Evolutionary conservation across 2,888 invertebrate species (phyloP).

Genomic region (Megamerina dolium): DNA sequence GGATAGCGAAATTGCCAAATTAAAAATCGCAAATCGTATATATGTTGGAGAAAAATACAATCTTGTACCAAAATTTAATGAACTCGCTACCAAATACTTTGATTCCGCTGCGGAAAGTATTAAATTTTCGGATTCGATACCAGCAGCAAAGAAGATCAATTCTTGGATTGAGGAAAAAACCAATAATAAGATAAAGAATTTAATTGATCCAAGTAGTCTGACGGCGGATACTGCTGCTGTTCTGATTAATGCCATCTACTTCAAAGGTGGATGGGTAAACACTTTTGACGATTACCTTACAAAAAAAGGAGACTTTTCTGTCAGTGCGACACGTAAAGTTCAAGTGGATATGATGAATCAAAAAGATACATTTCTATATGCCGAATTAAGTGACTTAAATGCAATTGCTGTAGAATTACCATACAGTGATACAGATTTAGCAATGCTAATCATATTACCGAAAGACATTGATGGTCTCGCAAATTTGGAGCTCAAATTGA

Average conservation of each 20-base stretch:
- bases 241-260: no score
- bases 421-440: constrained; percentile 62
- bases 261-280: constrained; percentile 53
- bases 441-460: constrained; percentile 72
- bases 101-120: constrained; percentile 59
- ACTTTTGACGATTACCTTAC: constrained; percentile 60
- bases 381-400: constrained; percentile 23
- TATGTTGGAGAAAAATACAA: constrained; percentile 57
- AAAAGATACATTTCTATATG: constrained; percentile 31
- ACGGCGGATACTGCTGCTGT: no score
- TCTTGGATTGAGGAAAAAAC: constrained; percentile 75
- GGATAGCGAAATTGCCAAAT: no score
- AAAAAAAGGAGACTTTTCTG: no score
- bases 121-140: constrained; percentile 54
- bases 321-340: no score
- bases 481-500: constrained; percentile 58
- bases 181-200: constrained; percentile 69
- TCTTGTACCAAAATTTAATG: constrained; percentile 54
- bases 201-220: constrained; percentile 60
- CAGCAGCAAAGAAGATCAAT: constrained; percentile 62
- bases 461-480: constrained; percentile 60
- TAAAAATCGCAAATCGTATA: constrained; percentile 72
- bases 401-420: constrained; percentile 56
- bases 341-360: constrained; percentile 65
- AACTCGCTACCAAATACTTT: constrained; percentile 58